These are phyloP conservation scores for Poeciliopsis infans DNA, from an alignment of 2,797 vertebrate species.

Conservation along the genomic window DNA sequence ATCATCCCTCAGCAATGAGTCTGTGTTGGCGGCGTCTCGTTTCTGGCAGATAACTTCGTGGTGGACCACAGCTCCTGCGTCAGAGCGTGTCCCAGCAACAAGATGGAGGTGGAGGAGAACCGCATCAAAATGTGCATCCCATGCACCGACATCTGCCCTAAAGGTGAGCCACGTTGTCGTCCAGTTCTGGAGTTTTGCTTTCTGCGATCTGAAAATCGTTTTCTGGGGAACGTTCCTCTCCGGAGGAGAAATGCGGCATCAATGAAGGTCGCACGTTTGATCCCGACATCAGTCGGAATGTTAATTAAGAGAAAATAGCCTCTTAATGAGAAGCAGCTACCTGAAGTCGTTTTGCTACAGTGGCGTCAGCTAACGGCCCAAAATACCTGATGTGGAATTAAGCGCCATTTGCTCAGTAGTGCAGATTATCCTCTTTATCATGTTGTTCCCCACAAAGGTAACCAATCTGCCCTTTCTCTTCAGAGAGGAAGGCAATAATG, in stretches of 20 bases:
- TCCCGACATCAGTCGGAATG: constrained; percentile 1
- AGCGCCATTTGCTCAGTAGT: constrained; percentile 34
- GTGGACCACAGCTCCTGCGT: constrained; percentile 98
- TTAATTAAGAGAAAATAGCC: constrained; percentile 46
- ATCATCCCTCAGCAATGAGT: constrained; percentile 26
- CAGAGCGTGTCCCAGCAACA: constrained; percentile 95
- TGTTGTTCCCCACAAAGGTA: constrained; percentile 45
- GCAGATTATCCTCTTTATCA: constrained; percentile 41
- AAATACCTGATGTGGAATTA: constrained; percentile 50
- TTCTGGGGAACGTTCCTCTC: background rate
- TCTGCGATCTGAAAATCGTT: background rate
- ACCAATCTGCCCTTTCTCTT: constrained; percentile 48
- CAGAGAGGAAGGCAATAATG: constrained; percentile 21
- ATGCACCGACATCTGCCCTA: constrained; percentile 97
- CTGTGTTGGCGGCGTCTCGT: background rate
- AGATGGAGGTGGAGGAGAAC: constrained; percentile 98
- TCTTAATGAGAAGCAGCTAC: constrained; percentile 31
- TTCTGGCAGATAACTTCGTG: constrained; percentile 92
- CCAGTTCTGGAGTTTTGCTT: constrained; percentile 3
- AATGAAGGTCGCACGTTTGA: constrained; percentile 38
- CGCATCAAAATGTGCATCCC: constrained; percentile 97
- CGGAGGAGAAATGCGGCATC: constrained; percentile 21
- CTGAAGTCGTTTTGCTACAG: constrained; percentile 32
- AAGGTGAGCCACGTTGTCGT: constrained; percentile 82
- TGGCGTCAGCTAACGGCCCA: constrained; percentile 20